phyloP scores from a whole-genome alignment of 2,113 vertebrate genomes.

The Physeter macrocephalus region DNA sequence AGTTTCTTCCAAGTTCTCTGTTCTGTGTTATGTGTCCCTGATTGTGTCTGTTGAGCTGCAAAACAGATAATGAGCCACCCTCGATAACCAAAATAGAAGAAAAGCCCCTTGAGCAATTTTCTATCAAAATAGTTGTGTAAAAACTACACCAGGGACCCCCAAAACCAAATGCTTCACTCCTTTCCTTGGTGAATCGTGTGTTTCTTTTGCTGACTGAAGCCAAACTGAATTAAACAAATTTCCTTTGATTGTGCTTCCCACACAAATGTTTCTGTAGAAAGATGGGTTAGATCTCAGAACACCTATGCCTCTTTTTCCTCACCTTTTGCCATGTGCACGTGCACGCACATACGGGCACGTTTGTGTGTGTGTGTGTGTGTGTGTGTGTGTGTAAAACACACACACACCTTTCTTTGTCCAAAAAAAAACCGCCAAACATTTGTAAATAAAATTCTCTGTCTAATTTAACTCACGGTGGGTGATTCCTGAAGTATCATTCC shows the following conservation, averaged over 20 bases:
- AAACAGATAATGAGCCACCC: not conserved
- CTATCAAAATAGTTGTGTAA: not conserved
- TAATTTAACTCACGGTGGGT: constrained; percentile 6
- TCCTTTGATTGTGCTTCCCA: not conserved
- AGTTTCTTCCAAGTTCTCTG: not conserved
- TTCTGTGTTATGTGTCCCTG: not conserved
- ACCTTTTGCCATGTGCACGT: not conserved
- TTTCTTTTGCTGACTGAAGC: not conserved
- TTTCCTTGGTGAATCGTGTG: not conserved
- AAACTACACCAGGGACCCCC: not conserved
- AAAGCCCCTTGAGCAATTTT: not conserved
- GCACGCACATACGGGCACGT: too few relatives aligned
- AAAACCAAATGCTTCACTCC: not conserved
- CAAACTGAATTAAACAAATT: not conserved
- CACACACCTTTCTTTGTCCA: not conserved
- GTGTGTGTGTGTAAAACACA: too few relatives aligned
- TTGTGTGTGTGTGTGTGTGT: not conserved
- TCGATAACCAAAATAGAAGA: not conserved
- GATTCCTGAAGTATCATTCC: not conserved
- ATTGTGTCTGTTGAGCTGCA: not conserved
- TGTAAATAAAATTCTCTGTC: not conserved
- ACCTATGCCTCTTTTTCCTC: not conserved
- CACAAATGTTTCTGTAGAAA: not conserved
- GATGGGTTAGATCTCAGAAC: not conserved
- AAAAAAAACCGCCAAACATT: not conserved